phyloP scores from a whole-genome alignment of 2,113 vertebrate species.

The Ceyx cyanopectus region DNA sequence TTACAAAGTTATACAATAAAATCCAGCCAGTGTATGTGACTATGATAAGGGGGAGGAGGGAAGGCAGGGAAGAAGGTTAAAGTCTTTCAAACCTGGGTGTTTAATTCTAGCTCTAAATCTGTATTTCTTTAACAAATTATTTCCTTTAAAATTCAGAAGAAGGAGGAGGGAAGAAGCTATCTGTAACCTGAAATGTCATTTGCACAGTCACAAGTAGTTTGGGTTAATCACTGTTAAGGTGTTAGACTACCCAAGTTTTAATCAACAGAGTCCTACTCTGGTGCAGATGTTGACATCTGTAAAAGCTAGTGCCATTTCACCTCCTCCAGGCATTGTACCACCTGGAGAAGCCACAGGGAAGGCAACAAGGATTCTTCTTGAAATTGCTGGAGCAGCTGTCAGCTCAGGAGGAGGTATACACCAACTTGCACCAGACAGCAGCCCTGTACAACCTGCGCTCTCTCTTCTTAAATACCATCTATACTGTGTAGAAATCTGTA shows the following conservation, averaged over 20 bases:
- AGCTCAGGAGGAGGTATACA: constrained; percentile 67
- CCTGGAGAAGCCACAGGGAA: constrained; percentile 76
- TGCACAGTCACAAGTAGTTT: constrained; percentile 14
- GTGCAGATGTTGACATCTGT: constrained; percentile 75
- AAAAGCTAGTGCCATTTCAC: constrained; percentile 62
- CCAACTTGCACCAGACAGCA: constrained; percentile 56
- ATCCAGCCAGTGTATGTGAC: neutral
- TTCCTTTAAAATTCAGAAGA: constrained; percentile 2
- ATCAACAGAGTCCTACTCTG: constrained; percentile 51
- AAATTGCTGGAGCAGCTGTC: constrained; percentile 74
- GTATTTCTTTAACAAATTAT: neutral
- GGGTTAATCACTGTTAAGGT: constrained; percentile 72
- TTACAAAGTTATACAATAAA: neutral
- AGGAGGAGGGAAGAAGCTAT: neutral
- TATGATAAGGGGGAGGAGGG: neutral
- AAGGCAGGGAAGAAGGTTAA: neutral
- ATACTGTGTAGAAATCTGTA: neutral
- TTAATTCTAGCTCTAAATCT: neutral
- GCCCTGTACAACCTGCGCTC: constrained; percentile 31
- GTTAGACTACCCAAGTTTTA: constrained; percentile 59
- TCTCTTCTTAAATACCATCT: constrained; percentile 17
- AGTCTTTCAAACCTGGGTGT: too few relatives aligned
- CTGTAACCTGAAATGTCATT: neutral
- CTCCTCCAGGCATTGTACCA: constrained; percentile 67
- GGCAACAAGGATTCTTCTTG: constrained; percentile 61